Percentiles rank a stretch among this genome's conserved stretches.
These are phyloP conservation scores for Agrilus mali DNA, from an alignment of 2,888 invertebrate genomes.

Conservation along the genomic window DNA sequence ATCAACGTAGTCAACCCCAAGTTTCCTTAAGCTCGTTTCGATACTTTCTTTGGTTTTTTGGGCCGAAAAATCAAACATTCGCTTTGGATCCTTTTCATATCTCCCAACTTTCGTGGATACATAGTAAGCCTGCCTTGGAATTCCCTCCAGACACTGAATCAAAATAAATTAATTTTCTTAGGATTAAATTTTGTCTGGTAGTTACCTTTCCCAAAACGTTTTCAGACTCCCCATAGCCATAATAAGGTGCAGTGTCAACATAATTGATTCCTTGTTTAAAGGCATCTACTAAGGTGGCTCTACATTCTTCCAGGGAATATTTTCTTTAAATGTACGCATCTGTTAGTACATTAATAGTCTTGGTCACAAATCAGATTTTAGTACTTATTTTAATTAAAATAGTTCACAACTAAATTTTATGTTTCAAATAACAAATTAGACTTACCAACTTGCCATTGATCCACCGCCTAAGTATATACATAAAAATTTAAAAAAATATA, in stretches of 20 bases:
- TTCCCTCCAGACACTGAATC: slow-evolving; percentile 26
- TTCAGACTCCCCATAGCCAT: slow-evolving; percentile 82
- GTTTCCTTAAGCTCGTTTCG: slow-evolving; percentile 55
- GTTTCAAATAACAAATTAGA: no score
- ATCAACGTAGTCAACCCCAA: slow-evolving; percentile 76
- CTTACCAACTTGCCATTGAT: no score
- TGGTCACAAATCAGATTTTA: neutral
- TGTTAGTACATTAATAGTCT: neutral
- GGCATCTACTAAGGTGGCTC: slow-evolving; percentile 55
- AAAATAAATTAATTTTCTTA: neutral
- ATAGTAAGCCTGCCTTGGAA: slow-evolving; percentile 75
- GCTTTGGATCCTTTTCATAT: slow-evolving; percentile 53
- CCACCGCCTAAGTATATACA: no score
- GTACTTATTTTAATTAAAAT: no score
- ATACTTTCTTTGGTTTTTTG: slow-evolving; percentile 64
- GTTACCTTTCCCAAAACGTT: slow-evolving; percentile 62
- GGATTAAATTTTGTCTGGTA: neutral
- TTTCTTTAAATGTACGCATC: slow-evolving; percentile 34
- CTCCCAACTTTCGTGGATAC: slow-evolving; percentile 88
- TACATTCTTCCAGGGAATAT: slow-evolving; percentile 52
- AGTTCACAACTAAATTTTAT: no score
- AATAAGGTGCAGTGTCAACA: slow-evolving; percentile 87
- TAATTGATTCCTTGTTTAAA: slow-evolving; percentile 77
- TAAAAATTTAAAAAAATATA: no score
- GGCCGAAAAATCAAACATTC: slow-evolving; percentile 78